These are phyloP conservation scores for Rhizomys pruinosus DNA, from an alignment of 2,113 vertebrate genomes.

Conservation along the genomic window DNA sequence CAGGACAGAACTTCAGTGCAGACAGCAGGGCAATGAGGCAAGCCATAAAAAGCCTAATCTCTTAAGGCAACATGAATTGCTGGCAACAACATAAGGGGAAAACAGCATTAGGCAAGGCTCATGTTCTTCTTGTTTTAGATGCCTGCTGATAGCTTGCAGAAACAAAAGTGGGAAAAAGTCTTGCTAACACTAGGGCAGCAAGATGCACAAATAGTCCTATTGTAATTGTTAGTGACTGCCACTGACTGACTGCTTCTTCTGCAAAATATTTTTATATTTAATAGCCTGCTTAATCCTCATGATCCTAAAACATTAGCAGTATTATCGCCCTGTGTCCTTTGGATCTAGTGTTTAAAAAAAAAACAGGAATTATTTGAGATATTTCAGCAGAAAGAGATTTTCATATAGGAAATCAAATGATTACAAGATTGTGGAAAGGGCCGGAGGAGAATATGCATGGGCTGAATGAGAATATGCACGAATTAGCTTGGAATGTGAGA, in stretches of 20 bases:
- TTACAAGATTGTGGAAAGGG: neutral
- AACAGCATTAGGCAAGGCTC: conserved; percentile 75
- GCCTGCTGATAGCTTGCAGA: conserved; percentile 62
- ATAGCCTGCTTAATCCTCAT: neutral
- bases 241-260: neutral
- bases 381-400: conserved; percentile 35
- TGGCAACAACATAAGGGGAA: conserved; percentile 78
- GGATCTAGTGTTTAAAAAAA: neutral
- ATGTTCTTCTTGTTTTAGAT: conserved; percentile 73
- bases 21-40: conserved; percentile 86
- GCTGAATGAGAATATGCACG: neutral
- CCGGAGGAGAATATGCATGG: neutral
- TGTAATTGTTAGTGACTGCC: neutral
- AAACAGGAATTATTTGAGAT: conserved; percentile 19
- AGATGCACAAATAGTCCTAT: neutral
- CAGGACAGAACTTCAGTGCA: conserved; percentile 81
- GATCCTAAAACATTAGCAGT: conserved; percentile 18
- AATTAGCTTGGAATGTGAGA: neutral
- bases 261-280: conserved; percentile 41
- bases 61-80: conserved; percentile 84
- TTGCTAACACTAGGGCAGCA: neutral
- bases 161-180: conserved; percentile 22
- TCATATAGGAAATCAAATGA: neutral
- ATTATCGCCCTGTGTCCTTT: neutral
- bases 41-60: conserved; percentile 87